Conservation (phyloP, 2,888 invertebrate species). For the Drosophila neonasuta region DNA sequence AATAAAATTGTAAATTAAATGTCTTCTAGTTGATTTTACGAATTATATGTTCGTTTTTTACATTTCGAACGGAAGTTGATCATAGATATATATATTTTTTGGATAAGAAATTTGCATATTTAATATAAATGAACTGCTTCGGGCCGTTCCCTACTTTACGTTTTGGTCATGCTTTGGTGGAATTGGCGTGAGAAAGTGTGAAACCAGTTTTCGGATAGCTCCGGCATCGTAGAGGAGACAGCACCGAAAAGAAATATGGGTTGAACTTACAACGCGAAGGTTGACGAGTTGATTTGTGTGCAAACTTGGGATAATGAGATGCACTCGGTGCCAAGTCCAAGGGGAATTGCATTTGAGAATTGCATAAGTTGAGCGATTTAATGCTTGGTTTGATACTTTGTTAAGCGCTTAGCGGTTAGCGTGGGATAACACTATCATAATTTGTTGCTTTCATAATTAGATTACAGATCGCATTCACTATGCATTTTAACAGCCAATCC, state of each 20-base stretch:
- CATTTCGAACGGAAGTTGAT: constrained; percentile 58
- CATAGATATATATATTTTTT: constrained; percentile 33
- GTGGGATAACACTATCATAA: constrained; percentile 28
- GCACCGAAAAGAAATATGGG: constrained; percentile 32
- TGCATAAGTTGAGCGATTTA: constrained; percentile 42
- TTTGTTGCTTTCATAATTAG: constrained; percentile 32
- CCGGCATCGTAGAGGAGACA: background rate
- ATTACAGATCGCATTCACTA: constrained; percentile 26
- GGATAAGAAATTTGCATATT: constrained; percentile 45
- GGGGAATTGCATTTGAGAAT: constrained; percentile 42
- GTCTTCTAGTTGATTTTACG: background rate
- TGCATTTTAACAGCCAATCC: constrained; percentile 25
- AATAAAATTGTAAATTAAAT: background rate
- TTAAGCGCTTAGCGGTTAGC: constrained; percentile 6
- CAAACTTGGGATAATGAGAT: constrained; percentile 48
- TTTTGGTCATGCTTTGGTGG: constrained; percentile 50
- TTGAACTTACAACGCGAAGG: constrained; percentile 40
- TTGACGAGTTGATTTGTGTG: constrained; percentile 44
- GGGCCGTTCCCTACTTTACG: constrained; percentile 32
- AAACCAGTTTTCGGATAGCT: constrained; percentile 69
- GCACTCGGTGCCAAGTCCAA: constrained; percentile 31
- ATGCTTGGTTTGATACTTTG: constrained; percentile 31
- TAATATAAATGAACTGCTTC: constrained; percentile 27
- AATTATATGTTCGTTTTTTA: constrained; percentile 33
- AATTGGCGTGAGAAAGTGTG: constrained; percentile 76